Evolutionary conservation across 2,113 vertebrate genomes (phyloP), one percentile per base, ranked within the genome.

Genomic region (Phasianus colchicus): DNA sequence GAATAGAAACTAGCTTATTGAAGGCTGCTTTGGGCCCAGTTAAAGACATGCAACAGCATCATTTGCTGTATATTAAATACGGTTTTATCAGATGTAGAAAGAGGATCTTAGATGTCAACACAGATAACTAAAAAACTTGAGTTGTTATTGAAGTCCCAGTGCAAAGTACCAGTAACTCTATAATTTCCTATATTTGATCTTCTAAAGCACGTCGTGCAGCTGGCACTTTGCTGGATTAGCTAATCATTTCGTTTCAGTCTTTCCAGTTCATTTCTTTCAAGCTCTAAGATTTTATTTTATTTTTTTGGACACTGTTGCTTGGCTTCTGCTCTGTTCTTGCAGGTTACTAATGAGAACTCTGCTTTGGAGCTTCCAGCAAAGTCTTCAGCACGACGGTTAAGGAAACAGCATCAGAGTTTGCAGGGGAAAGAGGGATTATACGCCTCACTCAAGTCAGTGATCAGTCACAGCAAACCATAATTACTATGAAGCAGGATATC

Each of bases 171-270:
- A 73, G 83, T 83, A 86, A 58, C 57, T 92, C 75, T 81, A 0
- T 89, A 90, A 90, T 95, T 93, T 65, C 79, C 48, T 78, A 0
- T 1, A 1, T 96, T 83, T 96, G 91, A 91, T 96, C 86, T 90
- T 60, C 34, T 83, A 17, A 85, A 92, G 86, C 29, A 61, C 58
- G 29, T 29, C 0, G 1, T 50, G 89, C 60, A 55, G 65, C 84
- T 96, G 85, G 91, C 91, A 85, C 30, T 96, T 83, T 79, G 87
- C 86, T 93, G 95, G 84, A 85, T 93, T 89, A 91, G 79, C 83
- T 95, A 83, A 86, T 91, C 83, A 6, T 90, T 96, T 90, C 38
- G 34, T 86, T 90, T 66, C 60, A 8, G 13, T 38, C 19, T 82
- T 96, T 96, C 80, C 27, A 22, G 80, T 92, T 86, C 71, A 5